Base-by-base conservation (phyloP, 23 tunicate species). In the Aplidium turbinatum region DNA sequence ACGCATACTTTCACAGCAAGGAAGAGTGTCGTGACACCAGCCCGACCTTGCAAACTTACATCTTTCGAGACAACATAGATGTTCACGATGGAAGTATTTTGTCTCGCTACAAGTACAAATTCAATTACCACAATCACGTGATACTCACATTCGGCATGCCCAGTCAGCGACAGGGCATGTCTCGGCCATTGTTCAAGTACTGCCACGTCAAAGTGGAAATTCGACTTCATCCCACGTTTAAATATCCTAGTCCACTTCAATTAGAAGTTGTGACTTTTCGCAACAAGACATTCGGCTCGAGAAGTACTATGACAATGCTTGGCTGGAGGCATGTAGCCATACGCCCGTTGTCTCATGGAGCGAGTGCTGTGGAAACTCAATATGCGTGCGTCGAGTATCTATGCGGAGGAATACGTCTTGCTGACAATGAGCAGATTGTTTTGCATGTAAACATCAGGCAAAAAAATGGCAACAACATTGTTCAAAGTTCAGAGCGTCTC, bases 351-450 rank as follows among this genome's bases (percentile, higher is more conserved):
- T 26, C 73, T 25, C 26, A 22, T 20, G 21, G 30, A 4, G 24
- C 36, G 3, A 35, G 23, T 19, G 58, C 30, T 31, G 55, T 38
- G 7, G 66, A 25, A 35, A 61, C 57, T 27, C 68, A 68, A 61
- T 35, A 13, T 1, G 73, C 55, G 18, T 91, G 97, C 68, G 79
- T 91, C 45, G 97, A 91, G 42, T 91, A 84, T 42, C 33, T 79
- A 5, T 91, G 97, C 74, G 90, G 73, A 19, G 72, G 68, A n/a
- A 38, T 20, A 13, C 54, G 46, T 9, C 58, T 57, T 13, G 39
- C 79, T 18, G 78, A 63, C 16, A 29, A 31, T 5, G 78, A 76
- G 27, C 50, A 66, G 35, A 25, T 62, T 29, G 39, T 72, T 30
- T 74, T 83, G 46, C 77, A 86, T 55, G 58, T 83, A 23, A 70